Percentiles rank a stretch among this genome's conserved stretches.
phyloP scores from a whole-genome alignment of 2,113 vertebrate species.

The Pterocles gutturalis region DNA sequence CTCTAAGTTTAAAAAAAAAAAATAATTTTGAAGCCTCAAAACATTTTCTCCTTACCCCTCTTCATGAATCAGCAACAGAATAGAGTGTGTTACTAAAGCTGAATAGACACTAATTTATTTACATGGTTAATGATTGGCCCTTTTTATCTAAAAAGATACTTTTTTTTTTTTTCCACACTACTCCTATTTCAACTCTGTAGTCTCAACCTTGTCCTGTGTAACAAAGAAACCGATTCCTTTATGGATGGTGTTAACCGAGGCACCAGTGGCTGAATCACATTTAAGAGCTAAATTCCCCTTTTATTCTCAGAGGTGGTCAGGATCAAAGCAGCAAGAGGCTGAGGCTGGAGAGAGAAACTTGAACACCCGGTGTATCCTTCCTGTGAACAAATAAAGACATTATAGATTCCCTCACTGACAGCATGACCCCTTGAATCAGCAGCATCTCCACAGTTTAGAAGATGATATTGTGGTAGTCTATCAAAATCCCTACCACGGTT shows the following conservation, averaged over 20 bases:
- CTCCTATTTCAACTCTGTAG: neutral
- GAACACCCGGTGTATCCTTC: neutral
- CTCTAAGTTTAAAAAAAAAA: neutral
- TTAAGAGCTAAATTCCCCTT: slow-evolving; percentile 33
- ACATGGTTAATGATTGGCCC: neutral
- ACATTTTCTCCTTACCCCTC: neutral
- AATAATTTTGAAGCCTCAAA: neutral
- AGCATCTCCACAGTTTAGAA: neutral
- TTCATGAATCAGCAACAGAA: neutral
- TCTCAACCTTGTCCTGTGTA: neutral
- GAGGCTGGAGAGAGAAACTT: neutral
- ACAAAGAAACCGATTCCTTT: neutral
- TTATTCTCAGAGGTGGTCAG: slow-evolving; percentile 39
- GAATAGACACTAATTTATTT: neutral
- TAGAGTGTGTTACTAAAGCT: neutral
- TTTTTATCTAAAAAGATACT: neutral
- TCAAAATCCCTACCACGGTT: neutral
- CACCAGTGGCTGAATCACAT: neutral
- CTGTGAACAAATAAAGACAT: slow-evolving; percentile 2
- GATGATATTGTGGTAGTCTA: neutral
- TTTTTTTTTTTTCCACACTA: neutral
- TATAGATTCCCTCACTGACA: neutral
- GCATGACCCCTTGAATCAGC: neutral
- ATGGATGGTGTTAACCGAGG: neutral
- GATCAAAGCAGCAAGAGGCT: neutral